Evolutionary conservation across 2,888 invertebrate genomes (phyloP).

Genomic region (Scelioninae gen. 1): DNA sequence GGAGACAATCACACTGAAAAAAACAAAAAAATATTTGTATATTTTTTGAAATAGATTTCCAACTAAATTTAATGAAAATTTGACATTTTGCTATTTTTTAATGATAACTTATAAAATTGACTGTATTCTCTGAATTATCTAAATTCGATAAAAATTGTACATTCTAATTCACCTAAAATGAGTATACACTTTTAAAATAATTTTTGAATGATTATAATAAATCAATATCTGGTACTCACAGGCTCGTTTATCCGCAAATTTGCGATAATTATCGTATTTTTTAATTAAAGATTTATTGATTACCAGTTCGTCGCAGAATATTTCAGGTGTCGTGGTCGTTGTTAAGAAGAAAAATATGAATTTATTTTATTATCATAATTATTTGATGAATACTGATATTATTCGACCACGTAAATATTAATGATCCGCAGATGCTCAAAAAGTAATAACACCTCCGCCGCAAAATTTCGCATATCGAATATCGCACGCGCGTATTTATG

Average conservation of each 20-base stretch:
- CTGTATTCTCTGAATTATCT: conserved; percentile 1
- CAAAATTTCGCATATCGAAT: conserved; percentile 41
- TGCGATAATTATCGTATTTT: conserved; percentile 14
- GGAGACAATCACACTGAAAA: no score
- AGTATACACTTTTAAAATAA: conserved; percentile 7
- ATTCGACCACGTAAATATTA: conserved; percentile 51
- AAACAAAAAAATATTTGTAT: no score
- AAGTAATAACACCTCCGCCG: conserved; percentile 50
- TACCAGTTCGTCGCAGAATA: background rate
- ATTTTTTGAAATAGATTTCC: no score
- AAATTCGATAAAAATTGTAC: conserved; percentile 18
- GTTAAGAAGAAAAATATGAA: conserved; percentile 24
- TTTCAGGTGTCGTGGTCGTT: conserved; percentile 14
- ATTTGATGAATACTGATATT: conserved; percentile 49
- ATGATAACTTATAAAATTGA: background rate
- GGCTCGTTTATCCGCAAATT: no score
- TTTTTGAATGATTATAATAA: conserved; percentile 1
- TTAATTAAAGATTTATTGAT: conserved; percentile 34
- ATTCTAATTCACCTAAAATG: background rate
- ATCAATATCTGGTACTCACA: no score
- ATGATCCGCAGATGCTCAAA: conserved; percentile 56
- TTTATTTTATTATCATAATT: conserved; percentile 30
- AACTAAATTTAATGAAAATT: no score
- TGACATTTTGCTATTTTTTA: no score
- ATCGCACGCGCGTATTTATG: conserved; percentile 35